A percentile compares a stretch with the other conserved stretches of the same genome.
Evolutionary conservation across 2,888 invertebrate species (phyloP).

Genomic region (Luperina nickerlii): DNA sequence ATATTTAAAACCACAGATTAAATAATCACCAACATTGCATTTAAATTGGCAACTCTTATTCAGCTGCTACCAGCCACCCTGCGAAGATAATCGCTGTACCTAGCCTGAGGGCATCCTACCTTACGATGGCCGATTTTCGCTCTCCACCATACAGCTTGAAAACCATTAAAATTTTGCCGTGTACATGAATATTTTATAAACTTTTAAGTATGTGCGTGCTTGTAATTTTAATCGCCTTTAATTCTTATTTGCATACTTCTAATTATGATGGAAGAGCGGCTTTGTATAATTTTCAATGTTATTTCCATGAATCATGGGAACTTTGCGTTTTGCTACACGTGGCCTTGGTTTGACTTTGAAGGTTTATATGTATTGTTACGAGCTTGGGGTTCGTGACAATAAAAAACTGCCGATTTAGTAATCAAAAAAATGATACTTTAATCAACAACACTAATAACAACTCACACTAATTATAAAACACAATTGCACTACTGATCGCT

Average conservation of each 20-base stretch:
- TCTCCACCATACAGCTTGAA: not conserved
- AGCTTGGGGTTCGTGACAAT: too few species aligned
- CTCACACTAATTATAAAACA: too few species aligned
- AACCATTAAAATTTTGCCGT: slow-evolving; percentile 3
- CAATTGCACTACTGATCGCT: too few species aligned
- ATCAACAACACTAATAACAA: too few species aligned
- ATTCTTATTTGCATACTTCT: slow-evolving; percentile 61
- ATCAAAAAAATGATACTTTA: too few species aligned
- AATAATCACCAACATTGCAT: too few species aligned
- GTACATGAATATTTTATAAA: slow-evolving; percentile 56
- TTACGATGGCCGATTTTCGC: not conserved
- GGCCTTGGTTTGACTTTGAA: not conserved
- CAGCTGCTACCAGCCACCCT: not conserved
- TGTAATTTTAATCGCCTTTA: slow-evolving; percentile 54
- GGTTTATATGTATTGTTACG: too few species aligned
- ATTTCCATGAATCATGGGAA: slow-evolving; percentile 23
- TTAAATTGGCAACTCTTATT: not conserved
- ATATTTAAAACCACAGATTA: not conserved
- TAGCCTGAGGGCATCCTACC: too few species aligned
- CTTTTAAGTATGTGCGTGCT: slow-evolving; percentile 41
- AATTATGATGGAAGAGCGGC: slow-evolving; percentile 48
- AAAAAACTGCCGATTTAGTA: too few species aligned
- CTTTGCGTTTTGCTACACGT: not conserved
- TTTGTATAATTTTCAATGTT: slow-evolving; percentile 58
- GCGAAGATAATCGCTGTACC: not conserved